These are phyloP conservation scores for Agrilus mali DNA, from an alignment of 2,888 invertebrate species.

Conservation along the genomic window DNA sequence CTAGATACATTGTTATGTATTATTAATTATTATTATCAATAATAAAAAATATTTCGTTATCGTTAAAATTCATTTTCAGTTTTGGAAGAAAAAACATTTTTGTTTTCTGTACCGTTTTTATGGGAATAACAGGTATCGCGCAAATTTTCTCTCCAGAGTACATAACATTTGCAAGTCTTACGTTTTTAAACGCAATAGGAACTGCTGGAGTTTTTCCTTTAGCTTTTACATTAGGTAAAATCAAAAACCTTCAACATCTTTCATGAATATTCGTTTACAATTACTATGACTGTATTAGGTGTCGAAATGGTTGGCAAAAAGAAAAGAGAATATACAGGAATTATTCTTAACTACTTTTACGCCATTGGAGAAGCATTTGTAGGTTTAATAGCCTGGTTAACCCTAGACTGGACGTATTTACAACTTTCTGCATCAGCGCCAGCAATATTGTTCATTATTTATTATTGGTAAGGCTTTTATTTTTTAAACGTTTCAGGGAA, in stretches of 20 bases:
- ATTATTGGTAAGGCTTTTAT: constrained; percentile 38
- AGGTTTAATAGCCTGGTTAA: constrained; percentile 45
- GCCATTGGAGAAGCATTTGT: constrained; percentile 50
- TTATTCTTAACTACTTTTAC: constrained; percentile 50
- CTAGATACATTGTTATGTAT: too few relatives aligned
- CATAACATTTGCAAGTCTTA: constrained; percentile 38
- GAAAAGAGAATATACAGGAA: constrained; percentile 48
- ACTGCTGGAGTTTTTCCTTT: constrained; percentile 47
- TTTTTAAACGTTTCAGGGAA: neutral
- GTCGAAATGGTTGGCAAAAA: constrained; percentile 53
- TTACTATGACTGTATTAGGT: constrained; percentile 30
- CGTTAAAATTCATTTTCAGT: constrained; percentile 24
- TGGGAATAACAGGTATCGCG: constrained; percentile 43
- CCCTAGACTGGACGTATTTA: constrained; percentile 44
- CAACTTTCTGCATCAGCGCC: constrained; percentile 48
- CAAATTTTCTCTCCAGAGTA: constrained; percentile 43
- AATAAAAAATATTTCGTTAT: too few relatives aligned
- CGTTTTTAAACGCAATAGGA: constrained; percentile 47
- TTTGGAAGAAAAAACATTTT: constrained; percentile 48
- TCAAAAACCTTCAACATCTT: too few relatives aligned
- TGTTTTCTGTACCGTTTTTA: constrained; percentile 41
- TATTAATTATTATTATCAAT: too few relatives aligned
- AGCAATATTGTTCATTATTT: constrained; percentile 43
- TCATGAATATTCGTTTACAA: too few relatives aligned
- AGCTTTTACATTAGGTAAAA: constrained; percentile 43